phyloP scores from a whole-genome alignment of 2,888 invertebrate species.

The Brachylomia viminalis region DNA sequence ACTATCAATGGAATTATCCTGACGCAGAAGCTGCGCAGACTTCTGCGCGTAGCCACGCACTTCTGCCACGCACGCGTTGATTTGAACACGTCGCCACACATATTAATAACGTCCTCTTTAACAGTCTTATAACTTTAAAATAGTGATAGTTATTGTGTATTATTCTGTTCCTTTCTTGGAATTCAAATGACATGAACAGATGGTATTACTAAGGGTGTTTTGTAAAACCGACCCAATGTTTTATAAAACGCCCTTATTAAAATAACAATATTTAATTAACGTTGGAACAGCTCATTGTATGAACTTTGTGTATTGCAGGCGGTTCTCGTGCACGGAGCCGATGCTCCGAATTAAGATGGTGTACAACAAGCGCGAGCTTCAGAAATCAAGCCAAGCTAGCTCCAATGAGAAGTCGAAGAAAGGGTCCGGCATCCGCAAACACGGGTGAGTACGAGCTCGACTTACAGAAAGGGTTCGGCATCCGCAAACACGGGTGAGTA shows the following conservation, averaged over 20 bases:
- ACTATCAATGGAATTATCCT: not conserved
- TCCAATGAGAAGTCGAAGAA: conserved; percentile 22
- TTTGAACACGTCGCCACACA: not conserved
- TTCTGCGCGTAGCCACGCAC: not conserved
- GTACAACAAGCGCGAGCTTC: conserved; percentile 83
- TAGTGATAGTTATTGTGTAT: not conserved
- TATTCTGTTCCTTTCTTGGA: not conserved
- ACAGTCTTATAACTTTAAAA: not conserved
- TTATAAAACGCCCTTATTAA: not conserved
- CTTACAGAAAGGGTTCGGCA: too few species aligned
- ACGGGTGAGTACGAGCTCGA: too few species aligned
- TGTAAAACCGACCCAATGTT: not conserved
- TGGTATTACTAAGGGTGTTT: not conserved
- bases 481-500: too few species aligned
- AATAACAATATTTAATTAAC: not conserved
- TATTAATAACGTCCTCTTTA: not conserved
- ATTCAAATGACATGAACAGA: not conserved
- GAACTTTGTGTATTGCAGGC: conserved; percentile 69
- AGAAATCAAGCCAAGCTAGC: conserved; percentile 35
- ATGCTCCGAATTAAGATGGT: conserved; percentile 90
- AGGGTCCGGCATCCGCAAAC: conserved; percentile 68
- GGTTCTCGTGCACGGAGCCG: conserved; percentile 90
- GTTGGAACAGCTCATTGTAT: not conserved
- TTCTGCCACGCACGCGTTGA: not conserved
- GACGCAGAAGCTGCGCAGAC: not conserved